Evolutionary conservation across 2,113 vertebrate species (phyloP).

Genomic region (Butastur rufipennis): DNA sequence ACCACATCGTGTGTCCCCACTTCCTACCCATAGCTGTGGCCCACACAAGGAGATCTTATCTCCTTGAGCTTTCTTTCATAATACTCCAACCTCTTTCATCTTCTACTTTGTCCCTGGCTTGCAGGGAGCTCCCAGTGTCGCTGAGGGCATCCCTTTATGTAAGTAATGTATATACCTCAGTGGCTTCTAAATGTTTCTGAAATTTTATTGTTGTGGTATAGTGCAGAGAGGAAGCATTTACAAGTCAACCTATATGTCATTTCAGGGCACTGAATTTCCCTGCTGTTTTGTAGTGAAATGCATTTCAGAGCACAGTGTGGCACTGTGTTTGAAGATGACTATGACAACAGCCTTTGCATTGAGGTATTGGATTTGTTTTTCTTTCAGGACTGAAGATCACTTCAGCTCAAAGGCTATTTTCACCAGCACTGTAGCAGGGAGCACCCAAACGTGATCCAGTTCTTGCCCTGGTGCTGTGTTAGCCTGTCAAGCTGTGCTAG

Average conservation of each 20-base stretch:
- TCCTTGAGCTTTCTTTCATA: neutral
- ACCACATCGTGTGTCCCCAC: rapidly evolving
- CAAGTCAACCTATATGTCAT: neutral
- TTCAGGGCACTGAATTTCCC: neutral
- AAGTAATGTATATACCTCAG: neutral
- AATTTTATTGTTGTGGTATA: neutral
- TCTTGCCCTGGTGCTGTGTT: neutral
- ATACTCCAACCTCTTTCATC: neutral
- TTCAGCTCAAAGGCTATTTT: neutral
- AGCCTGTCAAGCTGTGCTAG: neutral
- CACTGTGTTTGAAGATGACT: neutral
- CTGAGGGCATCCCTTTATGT: neutral
- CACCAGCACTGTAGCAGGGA: neutral
- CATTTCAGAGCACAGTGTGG: neutral
- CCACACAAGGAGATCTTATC: neutral
- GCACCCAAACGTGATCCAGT: neutral
- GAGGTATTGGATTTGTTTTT: neutral
- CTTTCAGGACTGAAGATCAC: neutral
- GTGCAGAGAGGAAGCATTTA: neutral
- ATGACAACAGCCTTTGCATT: neutral
- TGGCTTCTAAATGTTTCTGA: neutral
- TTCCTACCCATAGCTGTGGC: neutral
- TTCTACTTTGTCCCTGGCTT: neutral
- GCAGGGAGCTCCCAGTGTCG: neutral
- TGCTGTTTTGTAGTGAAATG: neutral